Base-by-base conservation (phyloP, 2,888 invertebrate genomes). In the Keiferia lycopersicella region DNA sequence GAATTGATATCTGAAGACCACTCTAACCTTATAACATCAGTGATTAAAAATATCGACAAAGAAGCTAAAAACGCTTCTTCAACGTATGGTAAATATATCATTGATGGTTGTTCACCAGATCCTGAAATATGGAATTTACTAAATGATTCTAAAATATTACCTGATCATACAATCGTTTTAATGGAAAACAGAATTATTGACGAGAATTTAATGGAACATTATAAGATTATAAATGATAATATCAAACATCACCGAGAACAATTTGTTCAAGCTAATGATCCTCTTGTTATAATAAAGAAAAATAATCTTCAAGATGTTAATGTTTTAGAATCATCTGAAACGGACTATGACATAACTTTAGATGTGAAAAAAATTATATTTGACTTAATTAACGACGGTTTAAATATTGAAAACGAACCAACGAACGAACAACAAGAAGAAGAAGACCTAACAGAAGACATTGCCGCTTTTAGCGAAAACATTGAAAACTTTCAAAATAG, bases 41-140 rank as follows among this genome's bases (percentile, higher is more conserved):
- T 78, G 10, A 80, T 94, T 61, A 76, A 74, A 68, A 69, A 71
- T 51, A 78, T 89, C 50, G 92, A 93, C 71, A 73, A 75, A 30
- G 70, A 82, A 66, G 73, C 78, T 65, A 68, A 78, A 69, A 68
- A 79, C 71, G 63, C 74, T 63, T 78, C 82, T 34, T 66, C 77
- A 57, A 70, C 66, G 38, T 90, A 89, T 74, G 91, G 92, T 20
- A 93, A 93, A 70, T 95, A 93, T 89, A 91, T 95, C 67, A 82
- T 95, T 62, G 94, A 94, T 74, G 94, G 92, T 0, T 92, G 94
- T 79, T 88, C 92, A 26, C 76, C 90, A 22, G 86, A 93, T 68
- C 67, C 86, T 14, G 88, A 92, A 67, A 82, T 90, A 72, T 92
- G 94, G 87, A 77, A 76, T 58, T 79, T 80, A 65, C 75, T 95